Conservation (phyloP, 2,797 vertebrate species). For the Odontamblyopus rebecca region DNA sequence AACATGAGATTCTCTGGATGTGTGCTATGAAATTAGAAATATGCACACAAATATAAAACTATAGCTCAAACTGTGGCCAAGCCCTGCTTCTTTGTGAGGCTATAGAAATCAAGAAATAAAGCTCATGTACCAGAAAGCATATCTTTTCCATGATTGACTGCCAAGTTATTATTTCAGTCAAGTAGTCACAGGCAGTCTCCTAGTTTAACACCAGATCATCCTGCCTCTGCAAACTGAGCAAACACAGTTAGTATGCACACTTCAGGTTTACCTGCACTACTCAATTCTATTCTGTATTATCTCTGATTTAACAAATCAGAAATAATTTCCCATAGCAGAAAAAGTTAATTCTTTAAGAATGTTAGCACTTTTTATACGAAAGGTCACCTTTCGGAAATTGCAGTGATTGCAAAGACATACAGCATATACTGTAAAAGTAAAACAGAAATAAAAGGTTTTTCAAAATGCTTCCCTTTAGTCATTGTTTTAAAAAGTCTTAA, state of each 20-base stretch:
- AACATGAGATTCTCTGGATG: constrained; percentile 25
- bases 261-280: constrained; percentile 15
- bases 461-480: constrained; percentile 52
- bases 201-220: constrained; percentile 26
- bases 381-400: constrained; percentile 25
- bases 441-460: constrained; percentile 50
- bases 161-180: constrained; percentile 36
- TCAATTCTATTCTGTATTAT: constrained; percentile 31
- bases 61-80: constrained; percentile 29
- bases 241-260: constrained; percentile 21
- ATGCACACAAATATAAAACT: background rate
- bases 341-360: constrained; percentile 33
- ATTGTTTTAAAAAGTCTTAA: constrained; percentile 53
- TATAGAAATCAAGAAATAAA: constrained; percentile 43
- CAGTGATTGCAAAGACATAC: constrained; percentile 47
- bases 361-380: constrained; percentile 41
- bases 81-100: constrained; percentile 36
- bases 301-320: constrained; percentile 31
- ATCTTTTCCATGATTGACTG: constrained; percentile 31
- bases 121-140: constrained; percentile 47
- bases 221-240: constrained; percentile 16
- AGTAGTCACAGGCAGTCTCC: constrained; percentile 28
- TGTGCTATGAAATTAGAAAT: background rate
- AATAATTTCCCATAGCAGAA: constrained; percentile 8
- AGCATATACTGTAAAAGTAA: constrained; percentile 5